Percentiles rank a stretch among this genome's conserved stretches.
Conservation (phyloP, 2,888 invertebrate genomes). For the Eupsilia transversa region DNA sequence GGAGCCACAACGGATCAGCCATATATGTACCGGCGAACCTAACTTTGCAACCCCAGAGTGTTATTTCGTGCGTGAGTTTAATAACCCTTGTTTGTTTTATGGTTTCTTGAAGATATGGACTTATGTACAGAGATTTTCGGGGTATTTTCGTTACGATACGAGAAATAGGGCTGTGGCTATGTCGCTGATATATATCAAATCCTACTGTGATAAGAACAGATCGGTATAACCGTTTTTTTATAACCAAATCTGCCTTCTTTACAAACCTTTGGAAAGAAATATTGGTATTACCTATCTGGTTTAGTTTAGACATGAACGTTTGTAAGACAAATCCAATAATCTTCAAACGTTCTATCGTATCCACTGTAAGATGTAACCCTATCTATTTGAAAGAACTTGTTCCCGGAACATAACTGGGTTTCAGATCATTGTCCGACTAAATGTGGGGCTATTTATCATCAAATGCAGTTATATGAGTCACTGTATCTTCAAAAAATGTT, state of each 20-base stretch:
- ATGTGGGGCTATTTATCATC: slow-evolving; percentile 57
- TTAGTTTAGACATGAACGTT: slow-evolving; percentile 7
- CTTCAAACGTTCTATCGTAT: slow-evolving; percentile 25
- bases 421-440: slow-evolving; percentile 46
- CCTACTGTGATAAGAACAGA: not conserved
- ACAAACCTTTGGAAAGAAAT: slow-evolving; percentile 11
- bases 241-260: not conserved
- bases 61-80: slow-evolving; percentile 51
- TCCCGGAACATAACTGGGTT: slow-evolving; percentile 41
- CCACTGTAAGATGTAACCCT: slow-evolving; percentile 18
- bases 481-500: slow-evolving; percentile 70
- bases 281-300: not conserved
- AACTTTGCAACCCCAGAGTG: slow-evolving; percentile 50
- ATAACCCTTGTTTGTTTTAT: slow-evolving; percentile 54
- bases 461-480: slow-evolving; percentile 68
- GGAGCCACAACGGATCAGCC: slow-evolving; percentile 55
- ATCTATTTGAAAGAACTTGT: slow-evolving; percentile 32
- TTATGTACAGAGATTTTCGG: slow-evolving; percentile 4
- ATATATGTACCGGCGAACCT: slow-evolving; percentile 47
- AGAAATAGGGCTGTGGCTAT: not conserved
- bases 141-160: not conserved
- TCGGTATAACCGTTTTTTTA: not conserved
- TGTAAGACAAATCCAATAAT: slow-evolving; percentile 40
- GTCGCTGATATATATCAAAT: not conserved
- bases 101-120: slow-evolving; percentile 36